Evolutionary conservation across 2,113 vertebrate species (phyloP).

Genomic region (Coregonus clupeaformis): DNA sequence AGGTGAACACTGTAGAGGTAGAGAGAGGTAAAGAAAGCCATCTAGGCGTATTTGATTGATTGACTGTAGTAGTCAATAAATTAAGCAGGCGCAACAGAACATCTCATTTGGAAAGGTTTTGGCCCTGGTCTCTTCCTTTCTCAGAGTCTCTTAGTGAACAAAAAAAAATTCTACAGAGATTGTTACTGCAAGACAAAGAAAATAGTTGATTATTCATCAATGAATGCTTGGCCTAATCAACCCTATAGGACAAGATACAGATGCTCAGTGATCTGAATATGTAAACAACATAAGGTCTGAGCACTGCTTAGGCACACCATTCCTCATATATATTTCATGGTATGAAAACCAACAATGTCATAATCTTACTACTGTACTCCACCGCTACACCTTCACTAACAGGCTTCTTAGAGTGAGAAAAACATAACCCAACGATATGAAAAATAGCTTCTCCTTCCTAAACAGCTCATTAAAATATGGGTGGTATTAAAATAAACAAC

Average conservation of each 20-base stretch:
- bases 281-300: background rate
- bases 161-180: no score
- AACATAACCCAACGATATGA: background rate
- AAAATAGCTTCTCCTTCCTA: background rate
- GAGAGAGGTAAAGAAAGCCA: background rate
- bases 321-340: background rate
- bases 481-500: background rate
- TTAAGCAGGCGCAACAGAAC: no score
- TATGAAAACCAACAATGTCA: background rate
- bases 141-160: no score
- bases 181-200: no score
- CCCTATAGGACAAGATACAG: no score
- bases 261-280: background rate
- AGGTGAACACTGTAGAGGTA: background rate
- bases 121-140: no score
- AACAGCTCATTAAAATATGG: constrained; percentile 6
- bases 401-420: background rate
- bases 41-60: background rate
- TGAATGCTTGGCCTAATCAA: no score
- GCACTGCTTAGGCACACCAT: no score
- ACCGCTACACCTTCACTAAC: no score
- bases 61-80: no score
- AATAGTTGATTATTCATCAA: no score
- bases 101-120: no score
- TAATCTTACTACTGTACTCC: background rate